phyloP scores from a whole-genome alignment of 2,888 invertebrate genomes.

The Eupithecia dodoneata region DNA sequence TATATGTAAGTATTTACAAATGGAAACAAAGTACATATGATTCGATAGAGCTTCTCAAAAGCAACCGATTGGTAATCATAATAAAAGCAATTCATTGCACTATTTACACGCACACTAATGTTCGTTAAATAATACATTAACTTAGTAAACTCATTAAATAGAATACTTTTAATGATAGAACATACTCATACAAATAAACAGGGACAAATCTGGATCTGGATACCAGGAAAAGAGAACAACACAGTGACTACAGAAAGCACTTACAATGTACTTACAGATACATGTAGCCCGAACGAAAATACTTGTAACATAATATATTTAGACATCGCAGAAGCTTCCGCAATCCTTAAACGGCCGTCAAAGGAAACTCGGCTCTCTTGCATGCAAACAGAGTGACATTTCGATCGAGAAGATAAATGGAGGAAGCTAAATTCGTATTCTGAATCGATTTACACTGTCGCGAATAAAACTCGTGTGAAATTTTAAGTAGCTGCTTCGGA shows the following conservation, averaged over 20 bases:
- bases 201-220: background rate
- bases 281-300: conserved; percentile 56
- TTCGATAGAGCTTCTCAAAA: background rate
- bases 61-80: background rate
- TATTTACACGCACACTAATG: background rate
- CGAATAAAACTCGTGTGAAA: conserved; percentile 56
- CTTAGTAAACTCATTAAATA: background rate
- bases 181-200: background rate
- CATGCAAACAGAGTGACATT: conserved; percentile 45
- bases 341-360: conserved; percentile 50
- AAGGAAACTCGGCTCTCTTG: conserved; percentile 44
- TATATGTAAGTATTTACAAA: too few species aligned
- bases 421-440: conserved; percentile 49
- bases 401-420: conserved; percentile 36
- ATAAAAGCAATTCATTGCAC: background rate
- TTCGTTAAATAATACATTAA: background rate
- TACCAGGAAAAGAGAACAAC: background rate
- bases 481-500: conserved; percentile 51
- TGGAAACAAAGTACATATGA: background rate
- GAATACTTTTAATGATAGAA: background rate
- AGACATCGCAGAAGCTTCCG: conserved; percentile 62
- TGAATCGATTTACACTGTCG: conserved; percentile 54
- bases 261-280: conserved; percentile 50
- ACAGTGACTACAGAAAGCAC: conserved; percentile 49
- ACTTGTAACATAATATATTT: conserved; percentile 60